These are phyloP conservation scores for Ericerus pela DNA, from an alignment of 1,140 invertebrate genomes.

Conservation along the genomic window DNA sequence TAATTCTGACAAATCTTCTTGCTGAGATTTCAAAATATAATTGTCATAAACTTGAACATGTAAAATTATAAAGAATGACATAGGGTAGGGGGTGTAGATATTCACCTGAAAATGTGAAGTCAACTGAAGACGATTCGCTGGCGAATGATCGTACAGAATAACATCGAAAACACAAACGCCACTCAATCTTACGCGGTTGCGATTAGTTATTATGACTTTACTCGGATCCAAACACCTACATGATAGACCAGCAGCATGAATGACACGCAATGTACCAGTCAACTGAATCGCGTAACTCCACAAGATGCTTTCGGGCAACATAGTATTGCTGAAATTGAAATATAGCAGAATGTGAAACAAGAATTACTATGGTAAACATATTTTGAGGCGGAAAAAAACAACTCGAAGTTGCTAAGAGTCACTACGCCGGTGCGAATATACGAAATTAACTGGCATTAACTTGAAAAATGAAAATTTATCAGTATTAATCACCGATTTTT, in stretches of 20 bases:
- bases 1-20: conserved; percentile 82
- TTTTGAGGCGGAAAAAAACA: no score
- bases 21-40: conserved; percentile 32
- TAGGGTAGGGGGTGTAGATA: not conserved
- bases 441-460: no score
- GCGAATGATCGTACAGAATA: conserved; percentile 54
- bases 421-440: no score
- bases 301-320: conserved; percentile 76
- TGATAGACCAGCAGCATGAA: conserved; percentile 65
- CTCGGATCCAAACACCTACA: conserved; percentile 70
- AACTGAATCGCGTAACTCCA: conserved; percentile 95
- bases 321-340: conserved; percentile 36
- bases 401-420: no score
- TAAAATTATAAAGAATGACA: not conserved
- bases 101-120: conserved; percentile 56
- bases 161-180: conserved; percentile 72
- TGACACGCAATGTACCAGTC: conserved; percentile 78
- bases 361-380: no score
- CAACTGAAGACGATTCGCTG: conserved; percentile 44
- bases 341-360: no score
- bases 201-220: conserved; percentile 56
- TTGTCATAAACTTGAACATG: not conserved
- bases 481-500: no score
- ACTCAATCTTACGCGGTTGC: conserved; percentile 52
- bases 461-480: no score